Conservation (phyloP, 2,797 vertebrate species). For the Cynopterus sphinx region DNA sequence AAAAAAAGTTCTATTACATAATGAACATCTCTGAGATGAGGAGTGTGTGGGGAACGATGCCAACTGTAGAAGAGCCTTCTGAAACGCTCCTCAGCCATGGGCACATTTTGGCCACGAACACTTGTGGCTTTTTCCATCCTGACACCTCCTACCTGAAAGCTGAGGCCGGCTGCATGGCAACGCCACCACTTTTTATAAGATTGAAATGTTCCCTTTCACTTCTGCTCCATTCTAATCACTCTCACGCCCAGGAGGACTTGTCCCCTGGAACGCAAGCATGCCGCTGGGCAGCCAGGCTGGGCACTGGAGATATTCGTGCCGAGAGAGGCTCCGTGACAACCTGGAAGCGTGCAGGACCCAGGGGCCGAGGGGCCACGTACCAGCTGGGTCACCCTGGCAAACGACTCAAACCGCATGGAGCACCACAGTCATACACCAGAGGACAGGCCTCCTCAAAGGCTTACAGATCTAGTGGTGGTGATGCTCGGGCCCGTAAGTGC, state of each 20-base stretch:
- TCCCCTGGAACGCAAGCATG: background rate
- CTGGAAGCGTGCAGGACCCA: background rate
- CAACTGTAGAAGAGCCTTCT: background rate
- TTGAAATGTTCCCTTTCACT: background rate
- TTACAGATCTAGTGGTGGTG: background rate
- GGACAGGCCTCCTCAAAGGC: background rate
- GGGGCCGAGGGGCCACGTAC: background rate
- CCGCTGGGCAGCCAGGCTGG: rapidly evolving
- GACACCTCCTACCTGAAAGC: background rate
- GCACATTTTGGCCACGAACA: background rate
- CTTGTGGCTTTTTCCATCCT: background rate
- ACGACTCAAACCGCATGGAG: background rate
- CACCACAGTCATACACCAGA: background rate
- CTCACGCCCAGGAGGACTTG: rapidly evolving
- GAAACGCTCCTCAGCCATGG: background rate
- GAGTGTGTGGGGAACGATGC: background rate
- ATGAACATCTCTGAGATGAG: conserved; percentile 22
- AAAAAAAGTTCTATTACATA: conserved; percentile 55
- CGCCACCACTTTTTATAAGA: background rate
- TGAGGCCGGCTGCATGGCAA: background rate
- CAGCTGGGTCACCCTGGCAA: background rate
- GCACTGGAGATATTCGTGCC: background rate
- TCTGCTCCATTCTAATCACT: background rate
- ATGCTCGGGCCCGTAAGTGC: background rate
- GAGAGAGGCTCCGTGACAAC: background rate